Percentiles rank a stretch among this genome's conserved stretches.
Evolutionary conservation across 2,113 vertebrate species (phyloP).

Genomic region (Phalacrocorax aristotelis): DNA sequence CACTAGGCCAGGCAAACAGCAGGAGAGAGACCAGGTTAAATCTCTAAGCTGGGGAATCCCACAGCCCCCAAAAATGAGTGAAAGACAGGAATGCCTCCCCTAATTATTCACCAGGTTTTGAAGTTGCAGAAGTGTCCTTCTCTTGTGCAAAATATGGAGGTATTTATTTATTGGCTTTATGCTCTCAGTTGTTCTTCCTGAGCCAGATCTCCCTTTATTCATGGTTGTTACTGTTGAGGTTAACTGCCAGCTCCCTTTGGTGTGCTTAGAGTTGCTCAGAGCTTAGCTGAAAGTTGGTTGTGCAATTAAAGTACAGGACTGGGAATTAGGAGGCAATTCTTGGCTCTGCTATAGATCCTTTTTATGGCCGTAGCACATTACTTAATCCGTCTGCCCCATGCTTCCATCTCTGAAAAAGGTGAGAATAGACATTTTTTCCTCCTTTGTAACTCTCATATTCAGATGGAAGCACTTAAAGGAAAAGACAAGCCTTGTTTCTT

Average conservation of each 20-base stretch:
- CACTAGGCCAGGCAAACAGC: slow-evolving; percentile 13
- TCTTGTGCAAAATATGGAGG: background rate
- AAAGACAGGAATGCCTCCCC: slow-evolving; percentile 14
- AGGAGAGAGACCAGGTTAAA: slow-evolving; percentile 18
- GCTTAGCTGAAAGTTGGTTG: background rate
- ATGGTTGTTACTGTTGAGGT: background rate
- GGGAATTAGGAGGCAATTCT: background rate
- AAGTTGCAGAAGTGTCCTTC: slow-evolving; percentile 11
- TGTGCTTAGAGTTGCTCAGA: background rate
- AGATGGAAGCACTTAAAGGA: background rate
- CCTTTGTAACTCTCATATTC: background rate
- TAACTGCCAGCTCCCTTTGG: background rate
- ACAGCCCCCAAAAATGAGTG: background rate
- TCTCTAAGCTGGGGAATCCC: background rate
- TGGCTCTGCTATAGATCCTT: background rate
- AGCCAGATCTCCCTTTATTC: background rate
- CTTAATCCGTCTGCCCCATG: background rate
- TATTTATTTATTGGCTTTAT: background rate
- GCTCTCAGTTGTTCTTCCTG: background rate
- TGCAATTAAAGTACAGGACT: background rate
- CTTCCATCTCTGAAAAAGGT: background rate
- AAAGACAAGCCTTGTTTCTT: background rate
- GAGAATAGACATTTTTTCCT: background rate
- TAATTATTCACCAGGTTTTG: background rate
- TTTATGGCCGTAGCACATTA: background rate